Percentiles rank a stretch among this genome's conserved stretches.
Conservation (phyloP, 2,888 invertebrate genomes). For the Mystacides longicornis region DNA sequence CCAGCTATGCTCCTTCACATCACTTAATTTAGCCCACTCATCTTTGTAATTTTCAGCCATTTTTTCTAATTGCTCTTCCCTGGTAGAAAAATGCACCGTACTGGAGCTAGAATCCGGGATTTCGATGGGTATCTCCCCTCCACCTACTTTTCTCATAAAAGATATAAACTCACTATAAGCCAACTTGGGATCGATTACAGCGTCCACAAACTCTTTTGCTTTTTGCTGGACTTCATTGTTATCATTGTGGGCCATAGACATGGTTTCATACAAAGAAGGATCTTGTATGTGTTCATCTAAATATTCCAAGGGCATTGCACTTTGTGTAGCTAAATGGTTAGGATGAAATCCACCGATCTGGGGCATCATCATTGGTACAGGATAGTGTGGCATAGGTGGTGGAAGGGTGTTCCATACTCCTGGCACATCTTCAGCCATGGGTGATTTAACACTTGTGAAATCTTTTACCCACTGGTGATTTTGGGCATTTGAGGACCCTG, state of each 20-base stretch:
- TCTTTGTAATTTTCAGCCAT: slow-evolving; percentile 59
- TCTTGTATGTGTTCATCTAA: slow-evolving; percentile 36
- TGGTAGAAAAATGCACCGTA: slow-evolving; percentile 35
- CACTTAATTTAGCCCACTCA: slow-evolving; percentile 73
- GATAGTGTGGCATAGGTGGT: slow-evolving; percentile 5
- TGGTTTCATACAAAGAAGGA: slow-evolving; percentile 27
- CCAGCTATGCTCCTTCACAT: slow-evolving; percentile 62
- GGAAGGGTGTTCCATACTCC: slow-evolving; percentile 32
- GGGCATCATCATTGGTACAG: slow-evolving; percentile 18
- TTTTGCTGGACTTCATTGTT: slow-evolving; percentile 46
- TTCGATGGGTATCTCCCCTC: slow-evolving; percentile 55
- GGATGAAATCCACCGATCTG: slow-evolving; percentile 13
- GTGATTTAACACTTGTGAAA: slow-evolving; percentile 32
- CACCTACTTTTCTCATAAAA: slow-evolving; percentile 72
- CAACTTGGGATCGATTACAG: slow-evolving; percentile 59
- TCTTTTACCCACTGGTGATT: slow-evolving; percentile 55
- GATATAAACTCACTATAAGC: slow-evolving; percentile 77
- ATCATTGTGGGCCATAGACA: slow-evolving; percentile 2
- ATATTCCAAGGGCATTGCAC: slow-evolving; percentile 41
- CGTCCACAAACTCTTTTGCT: slow-evolving; percentile 51
- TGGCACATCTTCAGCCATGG: slow-evolving; percentile 8
- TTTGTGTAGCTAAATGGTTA: slow-evolving; percentile 21
- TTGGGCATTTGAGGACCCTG: slow-evolving; percentile 29
- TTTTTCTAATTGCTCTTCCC: slow-evolving; percentile 42
- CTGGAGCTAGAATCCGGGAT: slow-evolving; percentile 35